Base-by-base conservation (phyloP, 2,888 invertebrate genomes). In the Drosophila testacea region DNA sequence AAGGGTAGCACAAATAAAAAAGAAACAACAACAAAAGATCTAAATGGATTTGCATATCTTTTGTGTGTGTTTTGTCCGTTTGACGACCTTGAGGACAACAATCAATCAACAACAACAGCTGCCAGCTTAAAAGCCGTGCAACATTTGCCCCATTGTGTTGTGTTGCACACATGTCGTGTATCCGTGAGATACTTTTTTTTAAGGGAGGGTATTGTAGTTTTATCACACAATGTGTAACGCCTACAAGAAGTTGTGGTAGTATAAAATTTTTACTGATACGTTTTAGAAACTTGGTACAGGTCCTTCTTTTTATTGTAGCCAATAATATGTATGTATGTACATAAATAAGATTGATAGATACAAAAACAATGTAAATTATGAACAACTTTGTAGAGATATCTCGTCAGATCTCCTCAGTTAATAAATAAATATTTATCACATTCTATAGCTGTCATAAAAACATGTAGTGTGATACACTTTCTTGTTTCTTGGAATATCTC, bases 11-110 rank as follows among this genome's bases (percentile, higher is more conserved):
- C 38, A n/a, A 48, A 30, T 10, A 32, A 6, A 54, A 30, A 39
- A 62, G 38, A 9, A 47, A 52, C 46, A 44, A 67, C 55, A 61
- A 59, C 55, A 61, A 57, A 63, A 56, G 66, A 60, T 69, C 64
- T 64, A 57, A 72, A 63, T 62, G 50, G 55, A 78, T 85, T 80
- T 82, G 80, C 80, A 82, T 85, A 85, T 80, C 76, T 78, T 78
- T 80, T 85, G 85, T 81, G 54, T 46, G 28, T 38, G 32, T 16
- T 22, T 30, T 32, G 62, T 79, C 74, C 74, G 48, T 47, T 36
- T 41, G 73, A 50, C 77, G 79, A 82, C 81, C 81, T 82, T 82
- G 68, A 67, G 69, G 64, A 68, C 73, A 70, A 73, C 75, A 77
- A 75, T 66, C 74, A 77, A 66, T 73, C 76, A 77, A 47, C 76